Conservation (phyloP, 2,113 vertebrate species). For the Trachemys scripta region DNA sequence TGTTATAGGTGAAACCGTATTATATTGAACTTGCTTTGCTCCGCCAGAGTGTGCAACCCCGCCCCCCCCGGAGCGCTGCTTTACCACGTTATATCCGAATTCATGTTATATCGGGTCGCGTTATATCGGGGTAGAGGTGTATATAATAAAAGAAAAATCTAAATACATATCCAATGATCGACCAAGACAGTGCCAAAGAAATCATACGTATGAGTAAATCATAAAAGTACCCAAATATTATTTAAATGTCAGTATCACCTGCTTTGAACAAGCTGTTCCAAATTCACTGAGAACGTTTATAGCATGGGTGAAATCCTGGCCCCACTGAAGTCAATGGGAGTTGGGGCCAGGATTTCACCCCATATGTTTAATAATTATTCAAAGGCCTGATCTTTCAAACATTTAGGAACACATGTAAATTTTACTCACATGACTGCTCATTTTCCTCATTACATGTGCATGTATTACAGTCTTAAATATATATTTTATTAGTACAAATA, state of each 20-base stretch:
- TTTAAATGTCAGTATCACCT: background rate
- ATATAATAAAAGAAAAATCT: background rate
- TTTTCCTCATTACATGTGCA: background rate
- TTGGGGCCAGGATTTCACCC: background rate
- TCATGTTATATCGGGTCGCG: no score
- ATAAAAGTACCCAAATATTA: background rate
- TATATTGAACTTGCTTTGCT: no score
- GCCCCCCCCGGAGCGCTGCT: no score
- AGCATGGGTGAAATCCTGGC: background rate
- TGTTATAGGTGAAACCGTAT: no score
- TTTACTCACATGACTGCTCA: background rate
- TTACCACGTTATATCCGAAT: no score
- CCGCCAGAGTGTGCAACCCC: no score
- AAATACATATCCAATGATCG: background rate
- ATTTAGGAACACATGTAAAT: background rate
- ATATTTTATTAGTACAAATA: background rate
- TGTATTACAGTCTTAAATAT: background rate
- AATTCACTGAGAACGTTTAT: background rate
- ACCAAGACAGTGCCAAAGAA: background rate
- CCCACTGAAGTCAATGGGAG: background rate
- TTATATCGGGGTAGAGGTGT: no score
- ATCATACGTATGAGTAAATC: background rate
- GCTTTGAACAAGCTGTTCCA: background rate
- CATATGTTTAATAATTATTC: background rate
- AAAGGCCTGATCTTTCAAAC: conserved; percentile 1